Evolutionary conservation across 2,113 vertebrate genomes (phyloP).

Genomic region (Pangasianodon gigas): DNA sequence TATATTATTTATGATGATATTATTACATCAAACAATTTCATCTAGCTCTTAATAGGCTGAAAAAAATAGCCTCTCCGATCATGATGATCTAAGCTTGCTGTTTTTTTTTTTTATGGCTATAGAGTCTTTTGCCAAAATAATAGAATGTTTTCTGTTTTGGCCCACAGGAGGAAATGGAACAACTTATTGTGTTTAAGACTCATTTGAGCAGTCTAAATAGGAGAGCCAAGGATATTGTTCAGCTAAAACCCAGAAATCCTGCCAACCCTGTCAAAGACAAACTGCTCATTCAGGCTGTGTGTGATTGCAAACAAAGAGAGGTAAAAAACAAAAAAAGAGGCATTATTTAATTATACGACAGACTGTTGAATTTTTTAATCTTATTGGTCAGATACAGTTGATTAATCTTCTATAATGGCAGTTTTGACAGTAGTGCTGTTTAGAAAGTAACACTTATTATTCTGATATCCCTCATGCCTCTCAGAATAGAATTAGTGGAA

Average conservation of each 20-base stretch:
- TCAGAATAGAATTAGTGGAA: too few species aligned
- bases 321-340: conserved; percentile 61
- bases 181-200: conserved; percentile 77
- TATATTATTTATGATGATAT: not conserved
- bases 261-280: conserved; percentile 70
- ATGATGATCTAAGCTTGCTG: too few species aligned
- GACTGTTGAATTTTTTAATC: not conserved
- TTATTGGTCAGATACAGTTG: not conserved
- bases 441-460: not conserved
- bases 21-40: not conserved
- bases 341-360: not conserved
- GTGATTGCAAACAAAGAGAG: conserved; percentile 94
- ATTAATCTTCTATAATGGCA: not conserved
- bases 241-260: conserved; percentile 85
- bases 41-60: not conserved
- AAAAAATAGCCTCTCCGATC: too few species aligned
- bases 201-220: conserved; percentile 82
- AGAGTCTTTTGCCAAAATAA: not conserved
- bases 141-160: not conserved
- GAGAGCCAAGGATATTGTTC: conserved; percentile 80
- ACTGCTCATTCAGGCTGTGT: conserved; percentile 80
- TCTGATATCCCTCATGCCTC: too few species aligned
- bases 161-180: conserved; percentile 85
- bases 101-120: not conserved
- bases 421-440: not conserved